phyloP scores from a whole-genome alignment of 2,888 invertebrate species.

The Synergus itoensis region DNA sequence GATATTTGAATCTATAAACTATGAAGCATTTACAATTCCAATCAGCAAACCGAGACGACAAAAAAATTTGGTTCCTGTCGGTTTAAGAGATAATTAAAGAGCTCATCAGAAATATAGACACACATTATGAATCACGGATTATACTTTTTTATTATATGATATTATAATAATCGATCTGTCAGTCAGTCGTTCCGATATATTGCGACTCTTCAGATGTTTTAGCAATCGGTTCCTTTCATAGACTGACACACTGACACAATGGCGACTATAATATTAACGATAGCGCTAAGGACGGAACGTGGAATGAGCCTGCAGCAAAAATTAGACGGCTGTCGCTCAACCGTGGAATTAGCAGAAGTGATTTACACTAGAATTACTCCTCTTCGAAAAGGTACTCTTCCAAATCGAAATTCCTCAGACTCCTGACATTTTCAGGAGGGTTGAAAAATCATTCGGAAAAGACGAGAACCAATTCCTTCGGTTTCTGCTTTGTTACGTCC shows the following conservation, averaged over 20 bases:
- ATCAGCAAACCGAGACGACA: neutral
- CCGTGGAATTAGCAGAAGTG: constrained; percentile 38
- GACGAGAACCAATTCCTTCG: constrained; percentile 40
- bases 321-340: constrained; percentile 57
- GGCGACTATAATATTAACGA: constrained; percentile 63
- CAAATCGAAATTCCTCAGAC: constrained; percentile 24
- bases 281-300: constrained; percentile 57
- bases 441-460: constrained; percentile 31
- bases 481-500: constrained; percentile 39
- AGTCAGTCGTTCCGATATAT: constrained; percentile 23
- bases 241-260: constrained; percentile 69
- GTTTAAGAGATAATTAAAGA: constrained; percentile 38
- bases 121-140: neutral
- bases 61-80: constrained; percentile 13
- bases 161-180: constrained; percentile 52
- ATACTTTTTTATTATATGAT: constrained; percentile 56
- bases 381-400: constrained; percentile 23
- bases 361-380: constrained; percentile 45
- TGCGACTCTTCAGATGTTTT: constrained; percentile 19
- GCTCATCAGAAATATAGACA: constrained; percentile 17
- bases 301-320: constrained; percentile 61
- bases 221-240: constrained; percentile 23
- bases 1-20: neutral
- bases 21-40: neutral
- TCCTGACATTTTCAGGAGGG: constrained; percentile 15